These are phyloP conservation scores for Heliconius erato DNA, from an alignment of 2,888 invertebrate genomes.

Conservation along the genomic window DNA sequence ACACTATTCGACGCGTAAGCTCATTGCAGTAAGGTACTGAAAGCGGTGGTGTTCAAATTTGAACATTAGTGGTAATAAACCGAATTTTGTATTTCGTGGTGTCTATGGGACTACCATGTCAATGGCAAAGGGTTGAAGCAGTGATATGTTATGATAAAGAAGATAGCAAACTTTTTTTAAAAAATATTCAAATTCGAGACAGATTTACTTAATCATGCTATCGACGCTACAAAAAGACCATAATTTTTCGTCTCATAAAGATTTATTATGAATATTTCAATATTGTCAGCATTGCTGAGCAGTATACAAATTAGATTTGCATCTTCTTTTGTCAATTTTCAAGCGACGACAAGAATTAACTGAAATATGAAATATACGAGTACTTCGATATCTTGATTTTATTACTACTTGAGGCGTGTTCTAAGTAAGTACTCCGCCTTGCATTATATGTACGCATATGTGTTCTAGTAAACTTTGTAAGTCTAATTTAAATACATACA, in stretches of 20 bases:
- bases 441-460: background rate
- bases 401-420: background rate
- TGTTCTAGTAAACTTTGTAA: background rate
- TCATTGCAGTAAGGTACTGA: too few relatives aligned
- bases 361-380: constrained; percentile 4
- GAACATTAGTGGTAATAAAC: too few relatives aligned
- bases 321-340: constrained; percentile 36
- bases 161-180: background rate
- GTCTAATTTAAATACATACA: too few relatives aligned
- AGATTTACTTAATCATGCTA: background rate
- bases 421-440: background rate
- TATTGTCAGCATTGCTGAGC: constrained; percentile 2
- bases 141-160: background rate
- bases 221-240: background rate
- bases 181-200: background rate
- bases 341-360: constrained; percentile 21
- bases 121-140: too few relatives aligned
- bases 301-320: constrained; percentile 33
- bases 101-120: too few relatives aligned
- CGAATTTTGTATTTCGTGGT: too few relatives aligned
- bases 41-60: too few relatives aligned
- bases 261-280: constrained; percentile 17
- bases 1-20: too few relatives aligned
- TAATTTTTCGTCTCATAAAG: background rate
- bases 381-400: background rate